Base-by-base conservation (phyloP, 37 sponge, comb jelly and placozoan species). In the Spongilla lacustris region DNA sequence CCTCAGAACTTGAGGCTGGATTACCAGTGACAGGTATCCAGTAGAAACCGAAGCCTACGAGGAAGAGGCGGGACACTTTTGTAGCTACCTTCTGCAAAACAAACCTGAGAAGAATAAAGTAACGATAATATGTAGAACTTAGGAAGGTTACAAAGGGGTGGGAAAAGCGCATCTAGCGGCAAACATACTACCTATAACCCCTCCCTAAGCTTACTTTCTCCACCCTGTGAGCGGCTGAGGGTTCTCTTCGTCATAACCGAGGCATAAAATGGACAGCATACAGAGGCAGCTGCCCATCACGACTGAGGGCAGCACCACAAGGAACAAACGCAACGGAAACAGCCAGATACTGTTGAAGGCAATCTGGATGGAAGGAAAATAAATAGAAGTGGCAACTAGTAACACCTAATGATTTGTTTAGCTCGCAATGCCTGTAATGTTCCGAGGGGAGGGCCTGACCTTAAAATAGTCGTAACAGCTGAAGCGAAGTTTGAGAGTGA, bases 41-140 rank as follows among this genome's bases (percentile, higher is more conserved):
- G 17, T 94, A 69, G 77, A 90, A 91, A 13, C 92, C 92, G 68
- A 83, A 81, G 12, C 85, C 92, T 85, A 87, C 87, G 22, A 91
- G 58, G 23, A 87, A 85, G 25, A 84, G 25, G 13, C 91, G 58
- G 2, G 48, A 29, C 8, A 87, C 23, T 6, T 46, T 28, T 0
- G 71, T 23, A 27, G 69, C 50, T 5, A 88, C 49, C 23, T 25
- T 78, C n/a, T 83, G 75, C n/a, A 37, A 0, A 12, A 81, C 30
- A 35, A 80, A 79, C 66, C 87, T 87, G 75, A 13, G 8, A 9
- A 33, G 33, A 6, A 6, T 41, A 6, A n/a, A n/a, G n/a, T n/a
- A n/a, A n/a, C n/a, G n/a, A n/a, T n/a, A n/a, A n/a, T n/a, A n/a
- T n/a, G n/a, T n/a, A n/a, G n/a, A n/a, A n/a, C n/a, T n/a, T n/a